These are phyloP conservation scores for Acleris literana DNA, from an alignment of 2,888 invertebrate genomes.

Conservation along the genomic window DNA sequence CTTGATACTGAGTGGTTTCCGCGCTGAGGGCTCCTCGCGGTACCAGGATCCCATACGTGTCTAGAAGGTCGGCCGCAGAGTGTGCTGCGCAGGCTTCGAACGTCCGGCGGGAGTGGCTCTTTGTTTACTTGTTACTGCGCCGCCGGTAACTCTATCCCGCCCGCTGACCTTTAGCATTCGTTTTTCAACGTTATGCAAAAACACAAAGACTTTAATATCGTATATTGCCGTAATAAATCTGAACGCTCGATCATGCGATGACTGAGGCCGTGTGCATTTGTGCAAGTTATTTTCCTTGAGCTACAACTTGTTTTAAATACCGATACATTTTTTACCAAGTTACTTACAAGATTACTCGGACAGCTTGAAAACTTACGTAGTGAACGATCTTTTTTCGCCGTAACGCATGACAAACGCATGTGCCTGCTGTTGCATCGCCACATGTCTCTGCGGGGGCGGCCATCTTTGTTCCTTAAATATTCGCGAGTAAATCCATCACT, in stretches of 20 bases:
- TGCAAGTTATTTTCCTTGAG: conserved; percentile 23
- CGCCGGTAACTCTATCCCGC: conserved; percentile 55
- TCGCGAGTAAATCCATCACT: conserved; percentile 22
- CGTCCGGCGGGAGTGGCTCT: conserved; percentile 49
- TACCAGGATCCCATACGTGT: conserved; percentile 11
- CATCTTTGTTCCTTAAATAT: conserved; percentile 30
- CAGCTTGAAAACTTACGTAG: neutral
- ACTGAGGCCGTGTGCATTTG: conserved; percentile 8
- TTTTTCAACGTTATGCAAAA: conserved; percentile 31
- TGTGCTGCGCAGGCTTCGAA: neutral
- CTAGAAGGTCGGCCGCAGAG: neutral
- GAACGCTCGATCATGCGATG: conserved; percentile 32
- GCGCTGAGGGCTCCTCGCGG: conserved; percentile 15
- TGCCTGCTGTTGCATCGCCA: conserved; percentile 19
- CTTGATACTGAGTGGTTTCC: conserved; percentile 36
- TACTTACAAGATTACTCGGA: too few species aligned
- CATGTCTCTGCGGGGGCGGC: conserved; percentile 45
- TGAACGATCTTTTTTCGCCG: conserved; percentile 7
- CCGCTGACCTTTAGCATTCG: conserved; percentile 58
- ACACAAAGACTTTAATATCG: conserved; percentile 26
- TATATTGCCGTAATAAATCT: conserved; percentile 33
- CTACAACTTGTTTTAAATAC: conserved; percentile 20
- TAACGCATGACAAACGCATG: conserved; percentile 26
- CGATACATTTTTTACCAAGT: neutral
- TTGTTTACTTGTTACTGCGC: conserved; percentile 48